phyloP scores from a whole-genome alignment of 1,140 invertebrate genomes.

The Ridgeia piscesae region DNA sequence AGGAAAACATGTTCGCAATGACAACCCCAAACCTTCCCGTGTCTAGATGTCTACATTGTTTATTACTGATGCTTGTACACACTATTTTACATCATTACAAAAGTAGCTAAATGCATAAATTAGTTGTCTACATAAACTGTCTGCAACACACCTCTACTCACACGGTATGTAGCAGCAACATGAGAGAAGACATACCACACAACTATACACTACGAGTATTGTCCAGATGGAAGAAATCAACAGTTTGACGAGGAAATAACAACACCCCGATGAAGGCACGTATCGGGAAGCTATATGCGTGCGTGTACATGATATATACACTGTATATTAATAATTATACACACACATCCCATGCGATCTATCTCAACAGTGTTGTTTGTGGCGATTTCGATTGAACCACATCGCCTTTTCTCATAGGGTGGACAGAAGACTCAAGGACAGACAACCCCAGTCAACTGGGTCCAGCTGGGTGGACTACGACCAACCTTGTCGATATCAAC shows the following conservation, averaged over 20 bases:
- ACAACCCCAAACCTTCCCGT: too few relatives aligned
- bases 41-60: neutral
- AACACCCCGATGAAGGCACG: neutral
- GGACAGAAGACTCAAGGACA: too few relatives aligned
- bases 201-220: neutral
- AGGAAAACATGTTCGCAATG: too few relatives aligned
- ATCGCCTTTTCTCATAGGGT: neutral
- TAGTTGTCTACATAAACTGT: neutral
- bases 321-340: neutral
- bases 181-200: neutral
- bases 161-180: neutral
- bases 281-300: neutral
- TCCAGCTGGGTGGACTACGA: neutral
- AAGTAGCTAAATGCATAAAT: slow-evolving; percentile 2
- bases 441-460: too few relatives aligned
- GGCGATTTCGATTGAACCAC: neutral
- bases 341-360: neutral
- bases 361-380: neutral
- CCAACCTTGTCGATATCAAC: neutral
- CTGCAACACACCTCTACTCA: neutral
- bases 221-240: neutral
- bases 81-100: neutral
- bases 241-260: neutral
- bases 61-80: neutral
- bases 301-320: neutral